Conservation (phyloP, 2,113 vertebrate species). For the Plotosus lineatus region DNA sequence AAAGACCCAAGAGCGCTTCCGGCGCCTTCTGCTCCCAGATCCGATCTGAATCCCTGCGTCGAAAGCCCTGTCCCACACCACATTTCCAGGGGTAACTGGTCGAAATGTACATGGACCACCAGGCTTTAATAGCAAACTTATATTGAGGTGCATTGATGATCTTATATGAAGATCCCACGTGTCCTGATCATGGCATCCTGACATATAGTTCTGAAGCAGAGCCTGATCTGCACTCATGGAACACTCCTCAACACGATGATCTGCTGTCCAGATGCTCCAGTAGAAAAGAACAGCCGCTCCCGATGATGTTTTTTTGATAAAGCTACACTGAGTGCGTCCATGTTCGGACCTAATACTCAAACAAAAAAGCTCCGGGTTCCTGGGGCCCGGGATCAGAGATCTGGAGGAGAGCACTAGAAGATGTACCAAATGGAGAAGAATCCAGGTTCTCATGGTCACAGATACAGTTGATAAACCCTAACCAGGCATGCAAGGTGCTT, state of each 20-base stretch:
- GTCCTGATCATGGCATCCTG: constrained; percentile 56
- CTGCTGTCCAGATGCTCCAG: constrained; percentile 70
- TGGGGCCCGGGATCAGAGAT: not conserved
- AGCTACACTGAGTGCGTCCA: constrained; percentile 54
- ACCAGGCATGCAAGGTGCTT: too few relatives aligned
- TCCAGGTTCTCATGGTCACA: not conserved
- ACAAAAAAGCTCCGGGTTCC: constrained; percentile 23
- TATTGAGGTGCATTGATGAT: constrained; percentile 39
- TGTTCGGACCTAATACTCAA: constrained; percentile 4
- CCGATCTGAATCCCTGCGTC: not conserved
- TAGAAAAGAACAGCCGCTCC: constrained; percentile 48
- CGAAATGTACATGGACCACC: constrained; percentile 53
- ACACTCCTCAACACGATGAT: constrained; percentile 59
- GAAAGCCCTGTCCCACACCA: not conserved
- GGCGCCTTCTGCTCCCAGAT: constrained; percentile 13
- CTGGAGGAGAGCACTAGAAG: constrained; percentile 1
- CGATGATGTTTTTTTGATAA: constrained; percentile 51
- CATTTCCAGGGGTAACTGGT: not conserved
- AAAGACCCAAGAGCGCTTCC: constrained; percentile 77
- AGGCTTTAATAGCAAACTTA: constrained; percentile 39
- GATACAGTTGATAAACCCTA: not conserved
- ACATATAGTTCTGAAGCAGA: constrained; percentile 52
- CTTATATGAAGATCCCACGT: not conserved
- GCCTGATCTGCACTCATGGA: constrained; percentile 18
- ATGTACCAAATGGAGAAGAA: not conserved